Percentiles rank a stretch among this genome's conserved stretches.
These are phyloP conservation scores for Sebastes oblongus DNA, from an alignment of 2,797 vertebrate species.

Conservation along the genomic window DNA sequence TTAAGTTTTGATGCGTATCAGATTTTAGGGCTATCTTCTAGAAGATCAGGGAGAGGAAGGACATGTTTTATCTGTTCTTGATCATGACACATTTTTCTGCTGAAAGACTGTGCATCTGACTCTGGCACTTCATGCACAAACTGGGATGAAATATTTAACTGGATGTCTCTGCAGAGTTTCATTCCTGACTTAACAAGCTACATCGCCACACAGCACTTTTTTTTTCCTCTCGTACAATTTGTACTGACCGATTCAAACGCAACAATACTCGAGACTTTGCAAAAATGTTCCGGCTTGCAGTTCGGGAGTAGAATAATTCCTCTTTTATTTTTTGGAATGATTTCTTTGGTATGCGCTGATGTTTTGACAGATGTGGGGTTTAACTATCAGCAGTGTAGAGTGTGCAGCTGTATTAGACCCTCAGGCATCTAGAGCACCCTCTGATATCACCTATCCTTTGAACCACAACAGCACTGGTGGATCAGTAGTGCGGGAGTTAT, in stretches of 20 bases:
- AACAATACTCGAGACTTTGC: conserved; percentile 21
- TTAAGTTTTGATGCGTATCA: conserved; percentile 26
- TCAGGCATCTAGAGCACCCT: neutral
- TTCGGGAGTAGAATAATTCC: neutral
- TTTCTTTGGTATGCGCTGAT: conserved; percentile 8
- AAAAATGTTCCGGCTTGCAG: neutral
- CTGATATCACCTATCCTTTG: conserved; percentile 28
- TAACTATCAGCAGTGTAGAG: neutral
- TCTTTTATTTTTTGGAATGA: neutral
- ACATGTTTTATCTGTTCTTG: conserved; percentile 47
- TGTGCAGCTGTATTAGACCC: neutral
- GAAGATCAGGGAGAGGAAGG: conserved; percentile 24
- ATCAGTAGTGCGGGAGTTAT: neutral
- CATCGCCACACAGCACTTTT: conserved; percentile 44
- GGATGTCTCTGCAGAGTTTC: conserved; percentile 54
- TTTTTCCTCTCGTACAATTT: conserved; percentile 29
- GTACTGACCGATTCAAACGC: conserved; percentile 44
- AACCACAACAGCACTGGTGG: neutral
- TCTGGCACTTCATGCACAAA: conserved; percentile 55
- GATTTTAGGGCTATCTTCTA: conserved; percentile 6
- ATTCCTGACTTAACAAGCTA: conserved; percentile 56
- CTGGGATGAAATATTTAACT: conserved; percentile 73
- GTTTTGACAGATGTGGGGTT: conserved; percentile 12
- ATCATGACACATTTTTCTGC: conserved; percentile 46
- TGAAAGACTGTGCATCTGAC: conserved; percentile 48